Base-by-base conservation (phyloP, 1,140 invertebrate genomes). In the Sycophila sp. region DNA sequence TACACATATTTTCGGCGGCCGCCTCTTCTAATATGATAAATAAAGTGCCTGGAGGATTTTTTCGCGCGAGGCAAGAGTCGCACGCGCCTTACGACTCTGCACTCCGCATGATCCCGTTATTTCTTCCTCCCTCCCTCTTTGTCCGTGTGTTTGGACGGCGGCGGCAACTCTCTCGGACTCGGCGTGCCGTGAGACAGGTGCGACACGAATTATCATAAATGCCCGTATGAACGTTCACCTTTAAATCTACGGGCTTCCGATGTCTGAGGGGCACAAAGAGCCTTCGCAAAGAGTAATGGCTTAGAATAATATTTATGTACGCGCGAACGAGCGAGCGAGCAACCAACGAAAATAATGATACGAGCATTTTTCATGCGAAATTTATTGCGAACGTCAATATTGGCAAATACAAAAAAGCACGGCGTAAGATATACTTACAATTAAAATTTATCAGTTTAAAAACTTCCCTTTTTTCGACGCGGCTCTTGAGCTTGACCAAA, bases 151-250 rank as follows among this genome's bases (percentile, higher is more conserved):
- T 15, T 38, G 3, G 38, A 7, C 2, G 32, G 10, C 45, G 38
- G 8, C 34, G 30, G 38, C 40, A 10, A 13, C 51, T 32, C 10
- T 58, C 32, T 17, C 24, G 15, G 15, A 0, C 24, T 32, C 26
- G 19, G 15, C 7, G 22, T 8, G 26, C 17, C 38, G 47, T 5
- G 24, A 58, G 49, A 65, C 69, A 71, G 69, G 69, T 71, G 69
- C 62, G 69, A 60, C 69, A 45, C 45, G 62, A 66, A 71, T 71
- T 66, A 66, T 71, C 62, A 71, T 71, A 71, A 65, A 49, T 60
- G 55, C 63, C 53, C 59, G 40, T 64, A 64, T 64, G 40, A 55
- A 34, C 17, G 65, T 36, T 49, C 65, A 28, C 17, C 38, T 34
- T 34, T 36, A 49, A 47, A 67, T n/a, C 65, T 69, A 60, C 40